Base-by-base conservation (phyloP, 2,797 vertebrate genomes). In the Enteromius fasciolatus region DNA sequence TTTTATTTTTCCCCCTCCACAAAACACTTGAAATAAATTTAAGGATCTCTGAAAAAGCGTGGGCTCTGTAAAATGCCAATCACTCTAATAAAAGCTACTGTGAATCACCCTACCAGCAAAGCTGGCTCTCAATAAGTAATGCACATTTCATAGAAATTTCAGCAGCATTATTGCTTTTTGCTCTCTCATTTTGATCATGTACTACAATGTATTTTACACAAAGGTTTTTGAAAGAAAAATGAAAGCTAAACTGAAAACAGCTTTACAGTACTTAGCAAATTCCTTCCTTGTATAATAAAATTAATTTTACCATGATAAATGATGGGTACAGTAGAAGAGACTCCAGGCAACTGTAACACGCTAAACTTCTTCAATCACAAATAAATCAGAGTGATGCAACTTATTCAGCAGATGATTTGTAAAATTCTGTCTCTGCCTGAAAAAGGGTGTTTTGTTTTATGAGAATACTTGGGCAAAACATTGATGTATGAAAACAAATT, bases 61-160 rank as follows among this genome's bases (percentile, higher is more conserved):
- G 44, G 44, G 66, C 31, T 78, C 15, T 10, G 14, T 23, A 74
- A 74, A 79, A 74, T 44, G 63, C n/a, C 33, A 64, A 72, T 73
- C 57, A 18, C 46, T 73, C 7, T 52, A 79, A 18, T 72, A 72
- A 78, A 78, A 50, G 41, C 54, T 54, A 63, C 74, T 77, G 18
- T 72, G 68, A 66, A 66, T 28, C 10, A 68, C n/a, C 17, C n/a
- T 39, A 20, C 57, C 23, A 44, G 44, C 31, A 2, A 54, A 73
- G 59, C 59, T n/a, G 59, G 9, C 67, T 78, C n/a, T 61, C 41
- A 70, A 28, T 36, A 70, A 59, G 17, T 73, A 66, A 41, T 54
- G 52, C 68, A 78, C 31, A 66, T 70, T 72, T 63, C 7, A 64
- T 52, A 39, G 44, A 78, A 12, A 67, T 67, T 78, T 78, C 14